Base-by-base conservation (phyloP, 2,113 vertebrate species). In the Hirundichthys speculiger region DNA sequence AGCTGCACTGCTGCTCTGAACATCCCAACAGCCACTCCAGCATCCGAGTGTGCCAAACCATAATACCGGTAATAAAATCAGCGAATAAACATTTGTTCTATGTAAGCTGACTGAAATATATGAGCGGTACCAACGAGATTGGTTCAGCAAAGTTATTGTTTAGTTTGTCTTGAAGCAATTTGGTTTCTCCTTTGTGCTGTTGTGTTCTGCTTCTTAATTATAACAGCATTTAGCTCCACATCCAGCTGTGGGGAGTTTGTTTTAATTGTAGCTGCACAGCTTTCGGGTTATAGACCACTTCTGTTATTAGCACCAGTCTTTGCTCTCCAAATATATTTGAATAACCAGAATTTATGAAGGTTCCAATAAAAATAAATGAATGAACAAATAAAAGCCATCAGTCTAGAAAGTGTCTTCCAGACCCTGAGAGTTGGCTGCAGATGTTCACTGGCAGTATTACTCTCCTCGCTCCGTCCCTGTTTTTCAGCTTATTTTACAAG, bases 401-500 rank as follows among this genome's bases (percentile, higher is more conserved):
- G 13, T 22, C 9, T n/a, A 15, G 25, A 42, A 43, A n/a, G 54
- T 9, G 40, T 10, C 4, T 18, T 11, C 22, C 24, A 49, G 56
- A 48, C 21, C 39, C 5, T 15, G 5, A 45, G 24, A 15, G 14
- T 16, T 45, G 18, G 16, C 18, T 67, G 45, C 45, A 51, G 65
- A 20, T 62, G n/a, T 41, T 57, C 15, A 2, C 20, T 6, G n/a
- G 39, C 41, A 62, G 22, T 34, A 19, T 34, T 30, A 30, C 42
- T 30, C 53, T 7, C 12, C 9, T 2, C 3, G 51, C 9, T 39
- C 18, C 63, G 55, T 48, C 30, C 68, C 19, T 52, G 48, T 24
- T 34, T 61, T 61, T 20, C 27, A 61, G 1, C 42, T 61, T 67
- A 42, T 67, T 75, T 73, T 73, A 62, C 56, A 67, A 56, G 56